phyloP scores from a whole-genome alignment of 2,113 vertebrate genomes.

The Petaurus breviceps region DNA sequence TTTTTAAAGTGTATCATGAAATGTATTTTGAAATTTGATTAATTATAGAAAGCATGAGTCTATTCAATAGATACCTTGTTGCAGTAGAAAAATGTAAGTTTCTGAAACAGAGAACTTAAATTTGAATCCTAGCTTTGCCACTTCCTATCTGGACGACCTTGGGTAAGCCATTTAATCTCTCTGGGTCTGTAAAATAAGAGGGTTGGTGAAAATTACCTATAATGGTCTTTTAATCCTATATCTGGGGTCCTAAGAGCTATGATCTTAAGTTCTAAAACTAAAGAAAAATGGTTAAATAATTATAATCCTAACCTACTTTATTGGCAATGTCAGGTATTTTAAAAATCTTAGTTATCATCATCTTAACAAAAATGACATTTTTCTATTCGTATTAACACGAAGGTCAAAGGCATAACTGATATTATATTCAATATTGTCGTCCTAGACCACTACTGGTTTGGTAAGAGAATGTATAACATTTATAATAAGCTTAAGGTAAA shows the following conservation, averaged over 20 bases:
- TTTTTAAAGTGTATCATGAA: background rate
- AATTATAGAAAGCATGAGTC: constrained; percentile 21
- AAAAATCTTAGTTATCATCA: background rate
- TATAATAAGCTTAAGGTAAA: constrained; percentile 31
- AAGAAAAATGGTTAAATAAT: background rate
- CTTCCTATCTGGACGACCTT: too few species aligned
- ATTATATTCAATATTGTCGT: background rate
- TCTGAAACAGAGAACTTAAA: too few species aligned
- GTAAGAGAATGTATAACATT: constrained; percentile 19
- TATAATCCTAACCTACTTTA: background rate
- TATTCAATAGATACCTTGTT: background rate
- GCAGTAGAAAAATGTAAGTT: too few species aligned
- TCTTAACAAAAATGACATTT: background rate
- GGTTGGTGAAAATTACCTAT: too few species aligned
- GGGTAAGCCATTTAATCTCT: too few species aligned
- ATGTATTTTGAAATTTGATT: constrained; percentile 2
- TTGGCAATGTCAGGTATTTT: background rate
- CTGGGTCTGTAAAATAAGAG: too few species aligned
- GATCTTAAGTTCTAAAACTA: background rate
- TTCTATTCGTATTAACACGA: background rate
- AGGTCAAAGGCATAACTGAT: background rate
- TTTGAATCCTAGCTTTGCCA: too few species aligned
- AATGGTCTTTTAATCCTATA: too few species aligned
- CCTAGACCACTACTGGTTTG: constrained; percentile 16
- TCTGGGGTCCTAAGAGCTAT: too few species aligned